Evolutionary conservation across 1,140 invertebrate species (phyloP), one percentile per base, ranked within the genome.

Genomic region (Antheraea pernyi): DNA sequence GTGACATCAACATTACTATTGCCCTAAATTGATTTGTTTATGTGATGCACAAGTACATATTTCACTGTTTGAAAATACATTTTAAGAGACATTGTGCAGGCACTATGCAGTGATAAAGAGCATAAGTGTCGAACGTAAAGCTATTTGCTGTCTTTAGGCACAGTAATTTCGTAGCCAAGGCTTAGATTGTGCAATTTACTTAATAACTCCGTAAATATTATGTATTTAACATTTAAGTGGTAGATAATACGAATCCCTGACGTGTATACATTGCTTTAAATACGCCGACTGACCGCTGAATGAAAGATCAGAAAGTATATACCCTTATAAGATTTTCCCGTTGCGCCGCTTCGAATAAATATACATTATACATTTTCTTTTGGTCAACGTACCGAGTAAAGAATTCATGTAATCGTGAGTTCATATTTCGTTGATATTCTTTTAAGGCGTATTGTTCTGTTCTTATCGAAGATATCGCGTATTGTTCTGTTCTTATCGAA

Each of bases 261-360:
- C 19, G 10, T 61, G 19, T 61, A 9, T 18, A 61, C 30, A 22
- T 61, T 16, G 16, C 30, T 19, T 19, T 13, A 64, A 64, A 64
- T 64, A 39, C 18, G 18, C 60, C 19, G 19, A 10, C 11, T 30
- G 60, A 61, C 8, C 76, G 76, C 67, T 84, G 82, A 86, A 84
- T 86, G 82, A 76, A 71, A 73, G 61, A 65, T 75, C 65, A 71
- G 78, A 76, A 80, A 77, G 66, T 69, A 78, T 70, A 30, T 30
- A 67, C 74, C 74, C 76, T 61, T 61, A 61, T 61, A 30, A 16
- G 9, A 77, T 75, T 83, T 72, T 77, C 76, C 79, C 78, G 82
- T 83, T 77, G 72, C 22, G 18, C 42, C 58, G 73, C 70, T 67
- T 72, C 68, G 74, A 79, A 77, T 79, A 75, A 75, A 76, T 77